Percentiles rank a stretch among this genome's conserved stretches.
Evolutionary conservation across 2,888 invertebrate species (phyloP).

Genomic region (Falcaria lacertinaria): DNA sequence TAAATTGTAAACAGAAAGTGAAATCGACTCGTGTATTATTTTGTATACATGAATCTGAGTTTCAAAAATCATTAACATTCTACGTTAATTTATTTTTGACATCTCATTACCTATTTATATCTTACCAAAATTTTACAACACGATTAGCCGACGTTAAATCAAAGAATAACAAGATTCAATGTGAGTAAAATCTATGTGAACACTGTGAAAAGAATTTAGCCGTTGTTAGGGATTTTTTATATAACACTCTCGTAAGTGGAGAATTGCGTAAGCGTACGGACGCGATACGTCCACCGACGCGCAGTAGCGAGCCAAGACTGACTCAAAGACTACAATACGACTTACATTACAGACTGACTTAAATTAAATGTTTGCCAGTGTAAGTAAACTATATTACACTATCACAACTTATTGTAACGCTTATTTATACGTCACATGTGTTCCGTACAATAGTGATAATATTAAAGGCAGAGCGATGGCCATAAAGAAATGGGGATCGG

Average conservation of each 20-base stretch:
- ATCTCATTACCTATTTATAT: not conserved
- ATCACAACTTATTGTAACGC: too few relatives aligned
- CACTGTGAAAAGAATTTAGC: conserved; percentile 22
- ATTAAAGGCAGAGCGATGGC: too few relatives aligned
- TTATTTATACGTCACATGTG: too few relatives aligned
- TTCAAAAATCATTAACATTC: not conserved
- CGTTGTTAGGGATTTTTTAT: conserved; percentile 39
- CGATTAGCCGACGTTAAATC: not conserved
- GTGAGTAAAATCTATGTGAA: conserved; percentile 12
- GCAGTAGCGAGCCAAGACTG: conserved; percentile 51
- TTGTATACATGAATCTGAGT: too few relatives aligned
- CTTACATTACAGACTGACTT: too few relatives aligned
- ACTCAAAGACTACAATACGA: too few relatives aligned
- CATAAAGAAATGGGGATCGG: conserved; percentile 25
- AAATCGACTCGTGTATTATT: conserved; percentile 56
- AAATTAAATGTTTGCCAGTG: not conserved
- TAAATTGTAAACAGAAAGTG: conserved; percentile 53
- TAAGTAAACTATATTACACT: too few relatives aligned
- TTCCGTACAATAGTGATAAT: conserved; percentile 22
- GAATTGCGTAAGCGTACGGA: conserved; percentile 15
- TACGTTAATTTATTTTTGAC: not conserved
- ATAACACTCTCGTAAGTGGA: conserved; percentile 43
- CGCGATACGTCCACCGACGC: conserved; percentile 40
- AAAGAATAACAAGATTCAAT: not conserved
- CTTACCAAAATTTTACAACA: conserved; percentile 1